Evolutionary conservation across 1,140 invertebrate genomes (phyloP).

Genomic region (Mercenaria mercenaria): DNA sequence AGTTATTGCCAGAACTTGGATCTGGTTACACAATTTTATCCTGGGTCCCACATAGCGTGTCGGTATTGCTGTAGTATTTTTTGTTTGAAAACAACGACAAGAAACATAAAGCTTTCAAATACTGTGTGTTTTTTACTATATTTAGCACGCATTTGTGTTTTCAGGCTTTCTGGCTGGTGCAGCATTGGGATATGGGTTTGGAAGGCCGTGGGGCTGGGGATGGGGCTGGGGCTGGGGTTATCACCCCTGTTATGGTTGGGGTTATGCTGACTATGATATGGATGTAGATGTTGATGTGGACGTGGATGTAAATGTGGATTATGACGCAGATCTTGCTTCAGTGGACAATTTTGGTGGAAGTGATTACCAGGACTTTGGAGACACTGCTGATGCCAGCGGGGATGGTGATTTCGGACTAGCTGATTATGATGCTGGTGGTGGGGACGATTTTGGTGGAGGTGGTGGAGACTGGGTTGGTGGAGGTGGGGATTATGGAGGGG

Average conservation of each 20-base stretch:
- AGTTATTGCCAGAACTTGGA: no score
- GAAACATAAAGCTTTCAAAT: no score
- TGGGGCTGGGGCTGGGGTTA: conserved; percentile 65
- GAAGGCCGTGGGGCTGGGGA: conserved; percentile 52
- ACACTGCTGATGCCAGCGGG: background rate
- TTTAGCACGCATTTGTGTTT: no score
- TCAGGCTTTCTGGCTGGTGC: conserved; percentile 55
- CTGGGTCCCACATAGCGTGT: no score
- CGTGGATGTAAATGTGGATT: background rate
- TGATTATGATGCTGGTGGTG: conserved; percentile 1
- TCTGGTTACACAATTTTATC: no score
- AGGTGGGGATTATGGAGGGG: background rate
- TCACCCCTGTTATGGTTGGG: conserved; percentile 55
- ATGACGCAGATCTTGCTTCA: conserved; percentile 14
- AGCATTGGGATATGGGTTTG: conserved; percentile 50
- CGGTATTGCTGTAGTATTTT: no score
- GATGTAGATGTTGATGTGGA: conserved; percentile 41
- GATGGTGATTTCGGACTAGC: conserved; percentile 17
- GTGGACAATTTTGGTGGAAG: conserved; percentile 29
- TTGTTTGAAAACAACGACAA: no score
- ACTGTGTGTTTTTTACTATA: no score
- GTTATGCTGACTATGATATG: conserved; percentile 57
- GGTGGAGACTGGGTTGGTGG: background rate
- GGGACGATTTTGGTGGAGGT: background rate
- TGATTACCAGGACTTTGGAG: conserved; percentile 32